Evolutionary conservation across 2,888 invertebrate species (phyloP), one percentile per base, ranked within the genome.

Genomic region (Cyclophora punctaria): DNA sequence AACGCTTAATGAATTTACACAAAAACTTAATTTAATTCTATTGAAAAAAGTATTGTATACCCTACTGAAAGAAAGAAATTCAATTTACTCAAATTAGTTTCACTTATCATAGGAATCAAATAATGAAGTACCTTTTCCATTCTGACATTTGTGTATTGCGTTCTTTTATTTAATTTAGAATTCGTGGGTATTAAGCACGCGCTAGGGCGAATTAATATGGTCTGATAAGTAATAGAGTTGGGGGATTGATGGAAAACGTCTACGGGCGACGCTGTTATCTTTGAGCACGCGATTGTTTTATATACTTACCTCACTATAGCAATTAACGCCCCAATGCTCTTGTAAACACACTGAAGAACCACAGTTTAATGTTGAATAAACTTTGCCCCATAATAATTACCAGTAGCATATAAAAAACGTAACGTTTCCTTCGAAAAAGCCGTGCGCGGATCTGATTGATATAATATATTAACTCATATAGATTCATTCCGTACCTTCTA

Each of bases 251-350:
- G 57, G 51, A 49, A 50, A 53, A 61, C 54, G 57, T 56, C 57
- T 55, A 50, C 41, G 37, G 20, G 20, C n/a, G 34, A 48, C 43
- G 51, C 54, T 52, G 57, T 57, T 59, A 51, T 49, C 42, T 48
- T 46, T 51, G 53, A 56, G 55, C 60, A 61, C 57, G 60, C 58
- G 57, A 61, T 53, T 44, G 54, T 53, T 57, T 56, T 52, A n/a
- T n/a, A n/a, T n/a, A 52, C 50, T 47, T 56, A 46, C 54, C 50
- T 42, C 41, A 53, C 48, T 51, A 48, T 55, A 44, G 55, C 50
- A 50, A 56, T 52, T 56, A 58, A 50, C 53, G 47, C 52, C n/a
- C n/a, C 20, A 3, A 7, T 42, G 20, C 20, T 20, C 20, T 20
- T 20, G 20, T 20, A 20, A 20, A 20, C 20, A 20, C 20, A 20